These are phyloP conservation scores for Amphipoea lucens DNA, from an alignment of 2,888 invertebrate genomes.

Conservation along the genomic window DNA sequence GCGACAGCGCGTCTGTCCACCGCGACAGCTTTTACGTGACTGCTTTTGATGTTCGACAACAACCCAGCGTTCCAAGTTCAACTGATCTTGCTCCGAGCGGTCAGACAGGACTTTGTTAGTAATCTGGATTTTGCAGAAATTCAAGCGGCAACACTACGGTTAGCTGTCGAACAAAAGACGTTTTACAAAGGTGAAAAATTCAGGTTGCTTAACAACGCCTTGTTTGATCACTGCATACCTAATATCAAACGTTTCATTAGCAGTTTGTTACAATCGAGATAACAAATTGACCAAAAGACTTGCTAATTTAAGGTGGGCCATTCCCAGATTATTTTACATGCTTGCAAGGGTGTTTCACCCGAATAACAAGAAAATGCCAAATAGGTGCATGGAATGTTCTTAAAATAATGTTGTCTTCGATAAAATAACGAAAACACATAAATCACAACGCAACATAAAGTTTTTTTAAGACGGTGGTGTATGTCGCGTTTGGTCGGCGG, in stretches of 20 bases:
- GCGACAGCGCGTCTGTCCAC: conserved; percentile 76
- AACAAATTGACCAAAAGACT: conserved; percentile 33
- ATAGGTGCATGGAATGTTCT: conserved; percentile 31
- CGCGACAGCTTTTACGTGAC: conserved; percentile 77
- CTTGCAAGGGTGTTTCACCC: conserved; percentile 46
- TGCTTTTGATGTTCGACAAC: conserved; percentile 73
- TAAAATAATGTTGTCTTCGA: conserved; percentile 35
- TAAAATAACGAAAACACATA: conserved; percentile 62
- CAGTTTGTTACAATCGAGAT: conserved; percentile 46
- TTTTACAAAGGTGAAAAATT: conserved; percentile 47
- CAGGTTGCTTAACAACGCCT: conserved; percentile 33
- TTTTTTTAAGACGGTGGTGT: conserved; percentile 66
- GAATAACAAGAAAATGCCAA: conserved; percentile 28
- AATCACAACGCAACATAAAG: conserved; percentile 70
- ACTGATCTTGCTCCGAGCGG: conserved; percentile 60
- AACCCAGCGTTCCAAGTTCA: conserved; percentile 63
- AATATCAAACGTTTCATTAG: conserved; percentile 43
- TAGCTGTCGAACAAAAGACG: conserved; percentile 31
- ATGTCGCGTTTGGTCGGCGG: conserved; percentile 61
- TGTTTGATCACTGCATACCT: conserved; percentile 39
- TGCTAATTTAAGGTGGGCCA: conserved; percentile 21
- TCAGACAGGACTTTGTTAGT: conserved; percentile 60
- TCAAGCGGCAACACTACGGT: conserved; percentile 40
- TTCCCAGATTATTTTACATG: conserved; percentile 19
- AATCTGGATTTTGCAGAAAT: conserved; percentile 62